These are phyloP conservation scores for Anseranas semipalmata DNA, from an alignment of 2,113 vertebrate genomes.

Conservation along the genomic window DNA sequence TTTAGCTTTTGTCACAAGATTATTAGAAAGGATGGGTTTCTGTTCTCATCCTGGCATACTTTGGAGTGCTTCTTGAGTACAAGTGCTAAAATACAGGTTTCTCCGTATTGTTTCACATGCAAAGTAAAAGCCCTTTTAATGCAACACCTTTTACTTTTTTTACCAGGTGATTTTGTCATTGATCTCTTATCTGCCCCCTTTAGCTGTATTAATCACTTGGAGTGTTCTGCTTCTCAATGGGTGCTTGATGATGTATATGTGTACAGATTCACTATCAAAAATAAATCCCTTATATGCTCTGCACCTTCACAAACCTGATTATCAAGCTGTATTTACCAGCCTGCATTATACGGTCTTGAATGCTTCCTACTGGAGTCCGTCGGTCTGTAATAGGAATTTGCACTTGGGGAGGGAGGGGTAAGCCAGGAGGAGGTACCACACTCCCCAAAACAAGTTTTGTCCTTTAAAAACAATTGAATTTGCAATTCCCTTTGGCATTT, in stretches of 20 bases:
- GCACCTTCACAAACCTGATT: conserved; percentile 54
- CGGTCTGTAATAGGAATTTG: conserved; percentile 4
- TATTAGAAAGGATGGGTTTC: conserved; percentile 97
- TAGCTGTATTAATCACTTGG: conserved; percentile 92
- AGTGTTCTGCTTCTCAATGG: conserved; percentile 83
- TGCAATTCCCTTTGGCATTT: not conserved
- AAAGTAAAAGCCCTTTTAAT: conserved; percentile 89
- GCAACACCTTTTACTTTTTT: conserved; percentile 91
- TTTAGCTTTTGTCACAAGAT: conserved; percentile 99
- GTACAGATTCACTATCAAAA: conserved; percentile 70
- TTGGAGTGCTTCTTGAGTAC: conserved; percentile 90
- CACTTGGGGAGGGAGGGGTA: not conserved
- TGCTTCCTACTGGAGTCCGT: not conserved
- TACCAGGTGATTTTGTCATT: conserved; percentile 93
- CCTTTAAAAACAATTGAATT: conserved; percentile 37
- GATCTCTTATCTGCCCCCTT: conserved; percentile 87
- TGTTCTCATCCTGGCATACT: conserved; percentile 84
- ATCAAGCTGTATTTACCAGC: conserved; percentile 7
- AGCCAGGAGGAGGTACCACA: not conserved
- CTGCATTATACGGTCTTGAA: conserved; percentile 26
- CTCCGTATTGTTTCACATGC: conserved; percentile 87
- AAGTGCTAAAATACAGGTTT: conserved; percentile 92
- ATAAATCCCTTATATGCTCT: conserved; percentile 42
- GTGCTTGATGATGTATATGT: conserved; percentile 75
- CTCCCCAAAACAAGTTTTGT: conserved; percentile 6